These are phyloP conservation scores for Acanthochromis polyacanthus DNA, from an alignment of 2,113 vertebrate species.

Conservation along the genomic window DNA sequence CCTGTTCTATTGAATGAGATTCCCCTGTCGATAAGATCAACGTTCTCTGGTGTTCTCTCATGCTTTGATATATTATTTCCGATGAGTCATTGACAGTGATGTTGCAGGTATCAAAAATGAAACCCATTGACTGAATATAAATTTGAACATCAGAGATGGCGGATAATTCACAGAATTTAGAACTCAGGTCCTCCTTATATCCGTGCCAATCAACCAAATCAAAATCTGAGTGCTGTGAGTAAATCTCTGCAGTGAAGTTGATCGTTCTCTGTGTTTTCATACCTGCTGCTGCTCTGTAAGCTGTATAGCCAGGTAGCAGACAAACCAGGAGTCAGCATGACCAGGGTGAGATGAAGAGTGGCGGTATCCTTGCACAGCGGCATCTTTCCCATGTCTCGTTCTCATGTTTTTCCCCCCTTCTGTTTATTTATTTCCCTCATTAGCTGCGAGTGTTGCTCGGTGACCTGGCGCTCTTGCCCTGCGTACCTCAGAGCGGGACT, in stretches of 20 bases:
- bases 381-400: background rate
- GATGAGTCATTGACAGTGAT: too few relatives aligned
- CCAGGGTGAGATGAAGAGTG: background rate
- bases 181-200: background rate
- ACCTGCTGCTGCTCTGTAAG: constrained; percentile 17
- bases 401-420: background rate
- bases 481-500: background rate
- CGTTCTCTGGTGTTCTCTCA: too few relatives aligned
- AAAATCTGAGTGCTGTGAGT: background rate
- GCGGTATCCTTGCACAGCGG: constrained; percentile 11
- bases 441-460: constrained; percentile 45
- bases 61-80: too few relatives aligned
- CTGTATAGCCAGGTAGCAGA: constrained; percentile 24
- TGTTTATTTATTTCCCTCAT: constrained; percentile 47
- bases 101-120: too few relatives aligned
- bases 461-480: constrained; percentile 20
- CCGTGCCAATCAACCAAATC: background rate
- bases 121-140: too few relatives aligned
- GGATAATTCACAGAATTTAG: background rate
- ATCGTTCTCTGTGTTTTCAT: constrained; percentile 9
- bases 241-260: constrained; percentile 13
- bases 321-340: constrained; percentile 6
- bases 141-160: too few relatives aligned
- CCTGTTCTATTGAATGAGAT: too few relatives aligned
- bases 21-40: too few relatives aligned